These are phyloP conservation scores for Aphodius sticticus DNA, from an alignment of 2,888 invertebrate genomes.

Conservation along the genomic window DNA sequence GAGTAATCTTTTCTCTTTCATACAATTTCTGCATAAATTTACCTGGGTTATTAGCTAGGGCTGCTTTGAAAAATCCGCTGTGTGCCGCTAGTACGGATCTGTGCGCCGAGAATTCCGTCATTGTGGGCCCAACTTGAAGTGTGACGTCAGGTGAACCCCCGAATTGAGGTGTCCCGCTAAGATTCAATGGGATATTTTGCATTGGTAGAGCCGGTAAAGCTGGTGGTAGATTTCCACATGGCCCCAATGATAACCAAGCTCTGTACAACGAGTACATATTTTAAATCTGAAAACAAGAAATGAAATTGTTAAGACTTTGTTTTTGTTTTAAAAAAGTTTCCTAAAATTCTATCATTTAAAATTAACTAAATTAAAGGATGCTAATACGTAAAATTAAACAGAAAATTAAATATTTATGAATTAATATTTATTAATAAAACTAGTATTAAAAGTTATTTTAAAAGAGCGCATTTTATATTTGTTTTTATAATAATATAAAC, in stretches of 20 bases:
- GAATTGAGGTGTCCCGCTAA: slow-evolving; percentile 37
- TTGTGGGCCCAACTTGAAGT: slow-evolving; percentile 69
- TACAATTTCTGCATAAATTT: slow-evolving; percentile 31
- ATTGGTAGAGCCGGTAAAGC: slow-evolving; percentile 39
- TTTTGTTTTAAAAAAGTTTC: too few relatives aligned
- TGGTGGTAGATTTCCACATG: slow-evolving; percentile 44
- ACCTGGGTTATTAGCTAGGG: slow-evolving; percentile 61
- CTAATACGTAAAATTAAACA: too few relatives aligned
- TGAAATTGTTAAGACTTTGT: too few relatives aligned
- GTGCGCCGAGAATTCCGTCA: slow-evolving; percentile 74
- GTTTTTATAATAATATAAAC: too few relatives aligned
- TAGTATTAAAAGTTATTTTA: too few relatives aligned
- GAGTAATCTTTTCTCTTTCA: neutral
- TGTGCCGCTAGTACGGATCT: slow-evolving; percentile 71
- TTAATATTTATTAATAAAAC: too few relatives aligned
- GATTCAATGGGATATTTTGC: slow-evolving; percentile 32
- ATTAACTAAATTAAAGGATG: too few relatives aligned
- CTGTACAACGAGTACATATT: slow-evolving; percentile 61
- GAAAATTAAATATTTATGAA: too few relatives aligned
- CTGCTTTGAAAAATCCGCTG: slow-evolving; percentile 76
- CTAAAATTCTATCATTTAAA: too few relatives aligned
- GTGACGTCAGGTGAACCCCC: slow-evolving; percentile 65
- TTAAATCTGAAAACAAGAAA: neutral
- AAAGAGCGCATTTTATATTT: too few relatives aligned
- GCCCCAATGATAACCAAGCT: slow-evolving; percentile 59